Evolutionary conservation across 2,113 vertebrate genomes (phyloP).

Genomic region (Menura novaehollandiae): DNA sequence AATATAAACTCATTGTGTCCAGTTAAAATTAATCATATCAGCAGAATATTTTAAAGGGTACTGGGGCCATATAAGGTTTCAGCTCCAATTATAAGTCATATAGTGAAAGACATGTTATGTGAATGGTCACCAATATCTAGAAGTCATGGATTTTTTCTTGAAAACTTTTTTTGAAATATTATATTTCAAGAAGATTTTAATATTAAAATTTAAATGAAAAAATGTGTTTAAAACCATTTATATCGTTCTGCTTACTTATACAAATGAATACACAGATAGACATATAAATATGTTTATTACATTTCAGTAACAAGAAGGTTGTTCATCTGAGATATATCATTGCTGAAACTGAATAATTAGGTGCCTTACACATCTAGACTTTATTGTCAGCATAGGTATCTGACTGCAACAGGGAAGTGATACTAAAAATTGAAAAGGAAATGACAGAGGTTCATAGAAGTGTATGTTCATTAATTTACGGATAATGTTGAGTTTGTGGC

Average conservation of each 20-base stretch:
- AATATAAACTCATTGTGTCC: not conserved
- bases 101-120: not conserved
- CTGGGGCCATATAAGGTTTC: not conserved
- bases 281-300: not conserved
- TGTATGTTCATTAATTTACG: not conserved
- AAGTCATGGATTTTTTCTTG: not conserved
- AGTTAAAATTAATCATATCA: not conserved
- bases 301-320: not conserved
- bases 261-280: not conserved
- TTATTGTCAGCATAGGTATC: not conserved
- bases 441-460: not conserved
- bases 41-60: not conserved
- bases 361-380: not conserved
- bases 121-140: not conserved
- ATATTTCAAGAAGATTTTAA: not conserved
- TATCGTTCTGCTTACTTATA: not conserved
- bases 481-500: not conserved
- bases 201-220: not conserved
- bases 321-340: not conserved
- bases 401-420: not conserved
- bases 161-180: not conserved
- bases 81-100: not conserved
- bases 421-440: not conserved
- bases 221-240: not conserved
- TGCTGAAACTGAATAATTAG: not conserved